These are phyloP conservation scores for Acanthosepion esculentum DNA, from an alignment of 2,888 invertebrate genomes.

Conservation along the genomic window DNA sequence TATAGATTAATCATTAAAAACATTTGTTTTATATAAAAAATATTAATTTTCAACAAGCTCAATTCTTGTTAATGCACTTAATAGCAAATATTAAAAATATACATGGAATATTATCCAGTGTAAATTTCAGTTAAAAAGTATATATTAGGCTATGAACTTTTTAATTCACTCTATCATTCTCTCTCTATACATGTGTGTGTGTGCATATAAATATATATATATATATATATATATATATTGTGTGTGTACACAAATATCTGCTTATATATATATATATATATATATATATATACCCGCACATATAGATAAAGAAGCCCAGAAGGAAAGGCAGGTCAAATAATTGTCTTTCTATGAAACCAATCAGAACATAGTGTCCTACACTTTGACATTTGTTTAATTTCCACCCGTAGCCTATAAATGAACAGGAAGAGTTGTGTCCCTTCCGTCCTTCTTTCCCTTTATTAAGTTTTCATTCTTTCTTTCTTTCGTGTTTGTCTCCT, in stretches of 20 bases:
- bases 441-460: not conserved
- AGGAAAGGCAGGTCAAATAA: not conserved
- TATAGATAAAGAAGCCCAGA: not conserved
- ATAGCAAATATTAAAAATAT: no score
- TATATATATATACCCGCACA: not conserved
- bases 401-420: not conserved
- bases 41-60: no score
- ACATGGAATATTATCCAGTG: no score
- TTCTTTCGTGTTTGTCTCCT: not conserved
- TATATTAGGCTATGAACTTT: not conserved
- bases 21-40: no score
- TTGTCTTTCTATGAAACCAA: not conserved
- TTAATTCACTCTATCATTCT: not conserved
- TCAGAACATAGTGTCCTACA: slow-evolving; percentile 1
- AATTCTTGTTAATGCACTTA: no score
- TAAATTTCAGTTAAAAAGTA: no score
- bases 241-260: no score
- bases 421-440: not conserved
- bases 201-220: not conserved
- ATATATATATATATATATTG: slow-evolving; percentile 39
- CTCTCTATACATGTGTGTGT: not conserved
- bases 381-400: not conserved
- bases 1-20: no score
- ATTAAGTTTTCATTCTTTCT: not conserved
- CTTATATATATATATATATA: not conserved